phyloP scores from a whole-genome alignment of 92 coral and sea anemone species.

The Metridium senile region DNA sequence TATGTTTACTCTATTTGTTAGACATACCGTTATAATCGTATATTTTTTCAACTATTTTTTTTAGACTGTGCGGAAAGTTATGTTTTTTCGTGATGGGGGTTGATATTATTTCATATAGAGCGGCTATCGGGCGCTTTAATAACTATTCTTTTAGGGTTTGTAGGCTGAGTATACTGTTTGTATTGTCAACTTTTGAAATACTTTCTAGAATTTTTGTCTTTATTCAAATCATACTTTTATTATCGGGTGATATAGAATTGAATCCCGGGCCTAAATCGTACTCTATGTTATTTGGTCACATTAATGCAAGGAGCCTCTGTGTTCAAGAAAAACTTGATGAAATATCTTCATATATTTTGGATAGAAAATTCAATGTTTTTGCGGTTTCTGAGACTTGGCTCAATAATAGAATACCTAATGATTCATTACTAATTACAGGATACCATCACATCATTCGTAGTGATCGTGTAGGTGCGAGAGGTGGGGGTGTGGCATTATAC shows the following conservation, averaged over 20 bases:
- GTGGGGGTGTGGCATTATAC: constrained; percentile 47
- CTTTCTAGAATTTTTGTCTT: neutral
- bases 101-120: too few relatives aligned
- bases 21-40: too few relatives aligned
- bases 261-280: neutral
- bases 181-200: neutral
- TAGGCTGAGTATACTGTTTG: too few relatives aligned
- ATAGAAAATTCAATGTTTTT: neutral
- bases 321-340: neutral
- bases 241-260: neutral
- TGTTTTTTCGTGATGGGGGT: too few relatives aligned
- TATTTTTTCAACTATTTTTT: too few relatives aligned
- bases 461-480: constrained; percentile 26
- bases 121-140: too few relatives aligned
- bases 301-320: neutral
- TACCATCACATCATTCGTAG: constrained; percentile 29
- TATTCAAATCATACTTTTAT: neutral
- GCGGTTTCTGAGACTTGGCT: neutral
- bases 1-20: too few relatives aligned
- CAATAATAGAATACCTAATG: neutral
- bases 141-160: too few relatives aligned
- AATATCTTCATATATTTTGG: neutral
- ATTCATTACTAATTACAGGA: neutral
- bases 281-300: neutral
- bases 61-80: too few relatives aligned